These are phyloP conservation scores for Apotomis capreana DNA, from an alignment of 2,888 invertebrate genomes.

Conservation along the genomic window DNA sequence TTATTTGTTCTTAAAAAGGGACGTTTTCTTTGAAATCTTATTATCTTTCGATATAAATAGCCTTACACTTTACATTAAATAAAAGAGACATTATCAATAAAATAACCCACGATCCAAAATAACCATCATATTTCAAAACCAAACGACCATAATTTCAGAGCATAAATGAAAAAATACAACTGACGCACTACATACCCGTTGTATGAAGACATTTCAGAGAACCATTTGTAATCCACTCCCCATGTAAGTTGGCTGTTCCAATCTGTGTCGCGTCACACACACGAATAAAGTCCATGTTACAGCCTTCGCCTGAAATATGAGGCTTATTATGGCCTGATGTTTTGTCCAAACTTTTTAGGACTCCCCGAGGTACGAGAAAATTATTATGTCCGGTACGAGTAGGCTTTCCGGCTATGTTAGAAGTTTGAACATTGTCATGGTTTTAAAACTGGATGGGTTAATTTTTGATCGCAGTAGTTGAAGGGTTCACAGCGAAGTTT, in stretches of 20 bases:
- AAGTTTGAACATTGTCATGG: constrained; percentile 23
- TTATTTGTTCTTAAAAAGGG: no score
- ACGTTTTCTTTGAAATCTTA: no score
- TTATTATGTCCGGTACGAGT: constrained; percentile 36
- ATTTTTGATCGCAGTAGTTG: constrained; percentile 19
- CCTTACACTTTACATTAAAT: no score
- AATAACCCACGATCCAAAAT: no score
- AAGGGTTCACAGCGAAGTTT: not conserved
- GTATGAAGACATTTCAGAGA: not conserved
- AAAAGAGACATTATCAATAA: no score
- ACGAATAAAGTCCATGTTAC: constrained; percentile 20
- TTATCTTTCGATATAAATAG: no score
- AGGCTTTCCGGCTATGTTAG: constrained; percentile 28
- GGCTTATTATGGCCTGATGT: constrained; percentile 32
- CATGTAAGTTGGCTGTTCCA: not conserved
- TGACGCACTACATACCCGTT: no score
- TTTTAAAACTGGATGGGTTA: constrained; percentile 17
- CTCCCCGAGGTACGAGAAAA: constrained; percentile 32
- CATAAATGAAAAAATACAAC: no score
- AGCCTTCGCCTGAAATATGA: constrained; percentile 34
- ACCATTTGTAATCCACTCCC: not conserved
- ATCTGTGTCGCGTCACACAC: not conserved
- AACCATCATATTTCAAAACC: no score
- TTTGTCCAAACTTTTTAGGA: constrained; percentile 40
- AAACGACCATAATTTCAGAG: no score